A percentile compares a stretch with the other conserved stretches of the same genome.
Conservation (phyloP, 1,140 invertebrate genomes). For the Leptinotarsa texana region DNA sequence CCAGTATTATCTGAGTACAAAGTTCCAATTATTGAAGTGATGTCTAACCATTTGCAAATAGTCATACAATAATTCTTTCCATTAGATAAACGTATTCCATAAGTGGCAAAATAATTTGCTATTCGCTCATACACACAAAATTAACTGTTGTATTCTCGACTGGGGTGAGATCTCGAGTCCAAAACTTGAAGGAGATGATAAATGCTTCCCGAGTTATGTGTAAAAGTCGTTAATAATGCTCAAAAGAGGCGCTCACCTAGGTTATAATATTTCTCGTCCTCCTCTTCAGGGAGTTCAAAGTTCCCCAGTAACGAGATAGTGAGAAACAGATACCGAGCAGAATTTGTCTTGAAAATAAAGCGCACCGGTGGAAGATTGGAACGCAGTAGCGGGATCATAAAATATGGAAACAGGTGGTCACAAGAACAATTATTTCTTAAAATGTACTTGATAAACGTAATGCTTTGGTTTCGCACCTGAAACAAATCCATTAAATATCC, state of each 20-base stretch:
- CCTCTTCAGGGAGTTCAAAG: slow-evolving; percentile 53
- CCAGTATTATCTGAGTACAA: too few relatives aligned
- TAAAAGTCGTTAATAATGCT: slow-evolving; percentile 56
- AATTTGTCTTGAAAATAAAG: slow-evolving; percentile 49
- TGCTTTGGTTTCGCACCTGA: too few relatives aligned
- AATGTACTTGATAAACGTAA: too few relatives aligned
- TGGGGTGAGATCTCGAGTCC: slow-evolving; percentile 9
- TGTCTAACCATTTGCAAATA: too few relatives aligned
- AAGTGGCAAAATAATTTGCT: not conserved
- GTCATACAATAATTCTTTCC: not conserved
- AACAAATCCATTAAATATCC: too few relatives aligned
- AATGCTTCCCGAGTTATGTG: slow-evolving; percentile 53
- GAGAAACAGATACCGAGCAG: slow-evolving; percentile 51
- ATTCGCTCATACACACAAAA: not conserved
- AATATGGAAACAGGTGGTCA: not conserved
- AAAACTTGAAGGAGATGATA: slow-evolving; percentile 44
- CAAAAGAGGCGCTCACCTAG: slow-evolving; percentile 53
- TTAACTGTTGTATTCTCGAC: slow-evolving; percentile 10
- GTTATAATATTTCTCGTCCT: slow-evolving; percentile 52
- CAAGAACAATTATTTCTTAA: too few relatives aligned
- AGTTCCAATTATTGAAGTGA: too few relatives aligned
- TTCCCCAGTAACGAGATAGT: slow-evolving; percentile 51
- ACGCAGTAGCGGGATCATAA: slow-evolving; percentile 2
- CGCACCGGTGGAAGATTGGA: slow-evolving; percentile 15
- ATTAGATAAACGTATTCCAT: not conserved